Conservation (phyloP, 2,888 invertebrate genomes). For the Pomacea canaliculata region DNA sequence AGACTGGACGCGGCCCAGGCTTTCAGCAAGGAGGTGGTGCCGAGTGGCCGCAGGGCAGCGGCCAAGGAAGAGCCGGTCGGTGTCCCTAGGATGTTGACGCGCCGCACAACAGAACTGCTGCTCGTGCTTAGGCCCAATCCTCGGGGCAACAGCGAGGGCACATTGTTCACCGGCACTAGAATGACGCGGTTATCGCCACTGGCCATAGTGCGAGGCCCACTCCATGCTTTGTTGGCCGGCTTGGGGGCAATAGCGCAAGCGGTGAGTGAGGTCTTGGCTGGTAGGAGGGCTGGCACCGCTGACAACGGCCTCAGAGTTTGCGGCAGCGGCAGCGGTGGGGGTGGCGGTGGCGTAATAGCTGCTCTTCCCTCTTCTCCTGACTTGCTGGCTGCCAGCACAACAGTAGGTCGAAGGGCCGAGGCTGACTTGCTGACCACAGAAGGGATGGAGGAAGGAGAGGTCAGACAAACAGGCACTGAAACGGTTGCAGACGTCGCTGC, state of each 20-base stretch:
- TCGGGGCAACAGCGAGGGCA: too few relatives aligned
- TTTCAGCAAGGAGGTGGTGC: background rate
- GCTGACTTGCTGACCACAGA: too few relatives aligned
- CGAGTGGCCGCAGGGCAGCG: background rate
- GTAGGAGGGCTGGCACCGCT: constrained; percentile 1
- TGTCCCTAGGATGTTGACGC: background rate
- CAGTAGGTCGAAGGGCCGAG: too few relatives aligned
- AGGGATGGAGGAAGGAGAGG: too few relatives aligned
- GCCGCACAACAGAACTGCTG: background rate
- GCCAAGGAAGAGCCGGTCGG: background rate
- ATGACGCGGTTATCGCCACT: constrained; percentile 8
- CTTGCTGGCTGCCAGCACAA: too few relatives aligned
- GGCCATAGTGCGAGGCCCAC: constrained; percentile 19
- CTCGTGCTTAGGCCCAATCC: too few relatives aligned
- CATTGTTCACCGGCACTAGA: too few relatives aligned
- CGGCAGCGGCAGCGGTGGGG: too few relatives aligned
- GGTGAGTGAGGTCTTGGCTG: background rate
- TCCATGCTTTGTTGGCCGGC: constrained; percentile 14
- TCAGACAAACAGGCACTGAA: too few relatives aligned
- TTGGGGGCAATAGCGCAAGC: too few relatives aligned
- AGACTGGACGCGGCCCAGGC: constrained; percentile 1
- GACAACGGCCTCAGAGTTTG: background rate
- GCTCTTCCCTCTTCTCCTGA: too few relatives aligned
- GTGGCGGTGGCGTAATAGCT: too few relatives aligned
- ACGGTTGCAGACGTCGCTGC: background rate